Evolutionary conservation across 2,797 vertebrate genomes (phyloP).

Genomic region (Lacerta viridis): DNA sequence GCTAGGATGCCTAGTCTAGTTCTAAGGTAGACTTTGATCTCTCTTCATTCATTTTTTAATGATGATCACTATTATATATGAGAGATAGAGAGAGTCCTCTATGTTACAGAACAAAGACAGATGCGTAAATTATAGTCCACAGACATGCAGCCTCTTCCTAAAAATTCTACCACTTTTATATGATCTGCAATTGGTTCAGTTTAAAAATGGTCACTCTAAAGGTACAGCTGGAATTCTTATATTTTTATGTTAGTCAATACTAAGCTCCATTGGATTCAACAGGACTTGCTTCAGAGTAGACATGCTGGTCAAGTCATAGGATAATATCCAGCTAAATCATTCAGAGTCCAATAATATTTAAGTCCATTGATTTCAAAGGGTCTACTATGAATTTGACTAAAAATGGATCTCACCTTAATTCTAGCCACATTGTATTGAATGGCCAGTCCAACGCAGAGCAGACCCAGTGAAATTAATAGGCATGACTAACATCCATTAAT

Average conservation of each 20-base stretch:
- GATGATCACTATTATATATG: slow-evolving; percentile 50
- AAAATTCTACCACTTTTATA: background rate
- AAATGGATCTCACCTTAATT: too few species aligned
- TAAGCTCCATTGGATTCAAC: too few species aligned
- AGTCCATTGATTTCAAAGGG: too few species aligned
- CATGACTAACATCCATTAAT: too few species aligned
- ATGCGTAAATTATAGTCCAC: slow-evolving; percentile 1
- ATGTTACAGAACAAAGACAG: slow-evolving; percentile 24
- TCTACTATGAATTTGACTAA: too few species aligned
- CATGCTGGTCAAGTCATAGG: too few species aligned
- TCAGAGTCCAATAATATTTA: background rate
- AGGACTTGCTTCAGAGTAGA: background rate
- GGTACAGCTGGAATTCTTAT: background rate
- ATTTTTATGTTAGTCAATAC: too few species aligned
- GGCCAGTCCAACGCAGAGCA: too few species aligned
- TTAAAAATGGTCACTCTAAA: background rate
- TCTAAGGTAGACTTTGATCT: slow-evolving; percentile 55
- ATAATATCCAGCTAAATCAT: too few species aligned
- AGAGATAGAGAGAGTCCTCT: slow-evolving; percentile 17
- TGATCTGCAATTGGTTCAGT: background rate
- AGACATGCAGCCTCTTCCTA: background rate
- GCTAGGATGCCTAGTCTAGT: slow-evolving; percentile 53
- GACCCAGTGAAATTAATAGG: too few species aligned
- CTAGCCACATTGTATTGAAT: too few species aligned
- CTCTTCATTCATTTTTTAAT: slow-evolving; percentile 55